These are phyloP conservation scores for Ormia ochracea DNA, from an alignment of 2,888 invertebrate species.

Conservation along the genomic window DNA sequence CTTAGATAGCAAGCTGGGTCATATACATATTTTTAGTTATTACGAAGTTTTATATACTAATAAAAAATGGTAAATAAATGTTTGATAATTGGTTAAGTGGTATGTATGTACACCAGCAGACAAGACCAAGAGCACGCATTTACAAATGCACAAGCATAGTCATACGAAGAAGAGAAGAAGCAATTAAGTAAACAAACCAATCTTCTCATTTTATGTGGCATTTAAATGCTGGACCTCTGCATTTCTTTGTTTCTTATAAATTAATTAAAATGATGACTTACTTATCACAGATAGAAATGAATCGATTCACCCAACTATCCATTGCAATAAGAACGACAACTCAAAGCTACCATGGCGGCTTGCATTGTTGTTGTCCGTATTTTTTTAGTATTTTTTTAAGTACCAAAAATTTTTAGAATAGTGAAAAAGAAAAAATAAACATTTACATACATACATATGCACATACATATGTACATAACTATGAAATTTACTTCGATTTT, in stretches of 20 bases:
- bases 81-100: neutral
- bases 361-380: neutral
- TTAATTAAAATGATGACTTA: conserved; percentile 64
- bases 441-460: neutral
- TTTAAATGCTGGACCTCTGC: conserved; percentile 31
- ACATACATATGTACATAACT: neutral
- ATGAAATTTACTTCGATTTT: neutral
- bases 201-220: conserved; percentile 48
- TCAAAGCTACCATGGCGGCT: neutral
- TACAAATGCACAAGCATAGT: neutral
- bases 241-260: conserved; percentile 39
- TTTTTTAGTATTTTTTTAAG: conserved; percentile 15
- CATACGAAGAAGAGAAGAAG: conserved; percentile 29
- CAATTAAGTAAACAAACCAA: conserved; percentile 44
- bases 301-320: conserved; percentile 27
- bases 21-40: too few species aligned
- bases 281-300: conserved; percentile 43
- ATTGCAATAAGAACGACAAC: neutral
- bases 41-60: too few species aligned
- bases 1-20: too few species aligned
- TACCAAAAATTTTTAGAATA: conserved; percentile 22
- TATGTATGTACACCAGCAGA: neutral
- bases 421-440: neutral
- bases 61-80: too few species aligned
- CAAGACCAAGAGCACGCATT: neutral